phyloP scores from a whole-genome alignment of 2,888 invertebrate species.

The Epinotia nisella region DNA sequence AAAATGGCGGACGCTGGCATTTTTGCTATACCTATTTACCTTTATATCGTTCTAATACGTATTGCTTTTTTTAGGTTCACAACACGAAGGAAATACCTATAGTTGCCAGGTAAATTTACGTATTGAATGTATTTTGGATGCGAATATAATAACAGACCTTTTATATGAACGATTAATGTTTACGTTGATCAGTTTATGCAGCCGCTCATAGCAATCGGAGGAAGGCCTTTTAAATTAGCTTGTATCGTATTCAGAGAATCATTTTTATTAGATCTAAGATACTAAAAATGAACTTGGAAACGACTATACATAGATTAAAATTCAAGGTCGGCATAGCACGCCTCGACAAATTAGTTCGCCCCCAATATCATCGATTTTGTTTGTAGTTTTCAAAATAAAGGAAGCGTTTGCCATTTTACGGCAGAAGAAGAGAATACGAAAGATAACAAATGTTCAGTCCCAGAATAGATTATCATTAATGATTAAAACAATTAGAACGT shows the following conservation, averaged over 20 bases:
- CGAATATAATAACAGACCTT: background rate
- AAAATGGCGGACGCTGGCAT: slow-evolving; percentile 41
- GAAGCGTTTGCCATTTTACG: background rate
- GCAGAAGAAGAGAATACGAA: slow-evolving; percentile 19
- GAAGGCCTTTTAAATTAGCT: background rate
- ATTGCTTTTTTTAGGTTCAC: background rate
- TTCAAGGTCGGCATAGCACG: slow-evolving; percentile 12
- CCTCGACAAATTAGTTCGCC: background rate
- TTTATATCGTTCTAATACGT: slow-evolving; percentile 3
- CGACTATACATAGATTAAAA: slow-evolving; percentile 2
- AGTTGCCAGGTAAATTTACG: background rate
- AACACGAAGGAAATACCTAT: background rate
- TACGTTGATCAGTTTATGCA: background rate
- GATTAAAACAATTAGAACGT: slow-evolving; percentile 25
- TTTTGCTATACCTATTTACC: slow-evolving; percentile 14
- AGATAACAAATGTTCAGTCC: background rate
- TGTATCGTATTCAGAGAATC: background rate
- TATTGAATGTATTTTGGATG: background rate
- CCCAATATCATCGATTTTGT: too few species aligned
- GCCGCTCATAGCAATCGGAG: background rate
- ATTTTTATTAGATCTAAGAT: background rate
- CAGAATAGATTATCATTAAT: slow-evolving; percentile 20
- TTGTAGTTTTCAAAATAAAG: background rate
- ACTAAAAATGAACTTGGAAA: background rate
- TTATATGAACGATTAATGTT: background rate